Percentiles rank a stretch among this genome's conserved stretches.
Conservation (phyloP, 35 echinoderm and acorn worm species). For the Anneissia japonica region DNA sequence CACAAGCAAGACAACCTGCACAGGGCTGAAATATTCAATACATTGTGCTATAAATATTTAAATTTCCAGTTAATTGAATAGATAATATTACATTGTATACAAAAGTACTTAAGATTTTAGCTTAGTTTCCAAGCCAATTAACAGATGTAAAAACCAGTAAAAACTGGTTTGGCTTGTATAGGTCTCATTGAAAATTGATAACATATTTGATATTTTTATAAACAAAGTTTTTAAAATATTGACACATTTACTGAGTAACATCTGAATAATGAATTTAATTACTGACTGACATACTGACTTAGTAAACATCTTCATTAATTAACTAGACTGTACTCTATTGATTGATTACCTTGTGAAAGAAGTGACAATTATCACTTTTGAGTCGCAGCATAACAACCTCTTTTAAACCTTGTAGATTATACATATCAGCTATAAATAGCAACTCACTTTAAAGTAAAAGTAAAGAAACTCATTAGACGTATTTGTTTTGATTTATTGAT, state of each 20-base stretch:
- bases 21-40: neutral
- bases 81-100: no score
- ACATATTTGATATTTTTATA: neutral
- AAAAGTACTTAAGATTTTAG: no score
- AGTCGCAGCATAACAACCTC: conserved; percentile 30
- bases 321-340: neutral
- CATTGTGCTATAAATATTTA: neutral
- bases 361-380: conserved; percentile 48
- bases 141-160: no score
- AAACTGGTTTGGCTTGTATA: no score
- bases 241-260: neutral
- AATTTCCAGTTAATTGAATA: no score
- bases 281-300: neutral
- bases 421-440: conserved; percentile 44
- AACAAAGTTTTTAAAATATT: neutral
- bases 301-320: neutral
- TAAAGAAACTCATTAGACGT: neutral
- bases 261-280: no score
- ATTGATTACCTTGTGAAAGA: conserved; percentile 42
- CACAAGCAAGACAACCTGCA: neutral
- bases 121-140: no score
- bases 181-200: neutral
- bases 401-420: conserved; percentile 29
- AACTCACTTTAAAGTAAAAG: conserved; percentile 18
- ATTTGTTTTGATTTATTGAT: no score